Base-by-base conservation (phyloP, 1,140 invertebrate species). In the Orussus abietinus region DNA sequence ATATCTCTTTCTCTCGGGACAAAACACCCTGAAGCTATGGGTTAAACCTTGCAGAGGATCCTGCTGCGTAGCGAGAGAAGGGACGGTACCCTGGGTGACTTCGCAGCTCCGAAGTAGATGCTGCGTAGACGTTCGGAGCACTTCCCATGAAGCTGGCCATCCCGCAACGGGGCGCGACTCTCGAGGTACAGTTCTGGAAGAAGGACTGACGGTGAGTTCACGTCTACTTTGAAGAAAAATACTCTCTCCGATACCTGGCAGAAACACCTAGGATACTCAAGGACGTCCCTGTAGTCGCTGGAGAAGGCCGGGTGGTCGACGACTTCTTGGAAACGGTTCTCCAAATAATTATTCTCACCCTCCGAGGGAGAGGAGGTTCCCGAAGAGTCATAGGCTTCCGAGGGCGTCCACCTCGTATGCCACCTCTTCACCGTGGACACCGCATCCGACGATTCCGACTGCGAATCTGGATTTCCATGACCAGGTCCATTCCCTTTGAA, bases 161-260 rank as follows among this genome's bases (percentile, higher is more conserved):
- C 4, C 55, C n/a, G n/a, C n/a, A n/a, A n/a, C n/a, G n/a, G n/a
- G n/a, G n/a, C n/a, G n/a, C n/a, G n/a, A n/a, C n/a, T n/a, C n/a
- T n/a, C n/a, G n/a, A n/a, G n/a, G n/a, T n/a, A n/a, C n/a, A 17
- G 42, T 46, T 33, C 9, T 45, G 22, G 30, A 38, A 43, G 14
- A 37, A 19, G 25, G 41, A 34, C 30, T 30, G 29, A 33, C 10
- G 9, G 11, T 33, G n/a, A n/a, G n/a, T n/a, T n/a, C n/a, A n/a
- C n/a, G n/a, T n/a, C n/a, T n/a, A n/a, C n/a, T n/a, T n/a, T n/a
- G n/a, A n/a, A n/a, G n/a, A n/a, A n/a, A n/a, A n/a, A n/a, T n/a
- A n/a, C n/a, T n/a, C n/a, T n/a, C n/a, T n/a, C n/a, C 11, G 46
- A 42, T 51, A 68, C 65, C 64, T 66, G 66, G 42, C 66, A 69